These are phyloP conservation scores for Diloba caeruleocephala DNA, from an alignment of 2,888 invertebrate genomes.

Conservation along the genomic window DNA sequence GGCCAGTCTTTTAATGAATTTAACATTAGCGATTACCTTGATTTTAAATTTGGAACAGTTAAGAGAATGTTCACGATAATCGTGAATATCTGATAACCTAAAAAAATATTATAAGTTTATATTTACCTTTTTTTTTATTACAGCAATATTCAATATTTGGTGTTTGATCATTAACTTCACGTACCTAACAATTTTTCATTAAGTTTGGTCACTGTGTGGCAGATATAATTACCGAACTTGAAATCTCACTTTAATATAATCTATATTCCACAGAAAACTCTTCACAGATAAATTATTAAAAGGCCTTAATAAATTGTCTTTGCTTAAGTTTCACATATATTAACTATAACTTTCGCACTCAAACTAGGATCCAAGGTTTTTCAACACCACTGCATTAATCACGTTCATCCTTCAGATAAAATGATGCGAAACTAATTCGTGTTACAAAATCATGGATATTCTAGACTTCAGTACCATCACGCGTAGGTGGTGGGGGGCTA, in stretches of 20 bases:
- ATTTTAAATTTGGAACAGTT: too few relatives aligned
- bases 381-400: slow-evolving; percentile 43
- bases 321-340: too few relatives aligned
- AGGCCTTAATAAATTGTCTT: too few relatives aligned
- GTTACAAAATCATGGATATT: slow-evolving; percentile 66
- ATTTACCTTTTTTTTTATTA: slow-evolving; percentile 35
- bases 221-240: slow-evolving; percentile 22
- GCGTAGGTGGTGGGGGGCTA: slow-evolving; percentile 72
- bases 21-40: too few relatives aligned
- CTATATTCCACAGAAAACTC: slow-evolving; percentile 8
- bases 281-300: too few relatives aligned
- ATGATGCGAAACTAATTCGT: slow-evolving; percentile 67
- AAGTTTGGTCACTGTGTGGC: slow-evolving; percentile 16
- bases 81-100: slow-evolving; percentile 21
- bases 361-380: slow-evolving; percentile 14
- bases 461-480: slow-evolving; percentile 62
- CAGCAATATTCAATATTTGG: slow-evolving; percentile 22
- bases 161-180: slow-evolving; percentile 19
- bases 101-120: slow-evolving; percentile 18
- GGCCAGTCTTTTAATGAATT: too few relatives aligned
- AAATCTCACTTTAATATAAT: slow-evolving; percentile 12
- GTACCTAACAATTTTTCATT: slow-evolving; percentile 22
- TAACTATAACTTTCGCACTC: slow-evolving; percentile 15
- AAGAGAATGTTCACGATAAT: too few relatives aligned
- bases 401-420: slow-evolving; percentile 65